A percentile compares a stretch with the other conserved stretches of the same genome.
Evolutionary conservation across 1,140 invertebrate species (phyloP).

Genomic region (Chironomus striatipennis): DNA sequence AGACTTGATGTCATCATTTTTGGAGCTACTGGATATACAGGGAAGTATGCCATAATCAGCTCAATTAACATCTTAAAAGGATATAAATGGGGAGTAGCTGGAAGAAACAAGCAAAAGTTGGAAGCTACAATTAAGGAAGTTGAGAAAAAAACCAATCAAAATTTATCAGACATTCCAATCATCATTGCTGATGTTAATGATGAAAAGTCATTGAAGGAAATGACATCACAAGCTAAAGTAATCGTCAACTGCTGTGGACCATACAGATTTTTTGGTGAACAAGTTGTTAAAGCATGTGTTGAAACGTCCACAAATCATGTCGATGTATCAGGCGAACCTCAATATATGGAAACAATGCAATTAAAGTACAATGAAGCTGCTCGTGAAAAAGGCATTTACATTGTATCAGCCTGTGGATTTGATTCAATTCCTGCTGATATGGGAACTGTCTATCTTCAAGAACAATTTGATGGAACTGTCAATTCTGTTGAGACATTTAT

Average conservation of each 20-base stretch:
- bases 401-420: conserved; percentile 85
- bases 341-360: conserved; percentile 83
- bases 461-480: conserved; percentile 57
- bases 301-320: conserved; percentile 72
- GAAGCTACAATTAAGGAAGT: conserved; percentile 53
- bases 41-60: neutral
- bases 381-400: conserved; percentile 64
- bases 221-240: conserved; percentile 60
- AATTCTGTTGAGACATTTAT: conserved; percentile 72
- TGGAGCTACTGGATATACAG: neutral
- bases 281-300: conserved; percentile 49
- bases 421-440: conserved; percentile 83
- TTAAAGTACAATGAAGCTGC: conserved; percentile 70
- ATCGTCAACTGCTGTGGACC: conserved; percentile 85
- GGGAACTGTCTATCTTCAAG: conserved; percentile 61
- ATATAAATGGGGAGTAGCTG: neutral
- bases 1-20: neutral
- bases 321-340: conserved; percentile 86
- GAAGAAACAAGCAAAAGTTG: conserved; percentile 52
- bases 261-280: conserved; percentile 81
- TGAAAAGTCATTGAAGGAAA: conserved; percentile 57
- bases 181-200: conserved; percentile 72
- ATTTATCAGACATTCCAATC: conserved; percentile 52
- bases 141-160: conserved; percentile 44
- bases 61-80: neutral